phyloP scores from a whole-genome alignment of 1,140 invertebrate genomes.

The Dendrolimus kikuchii region DNA sequence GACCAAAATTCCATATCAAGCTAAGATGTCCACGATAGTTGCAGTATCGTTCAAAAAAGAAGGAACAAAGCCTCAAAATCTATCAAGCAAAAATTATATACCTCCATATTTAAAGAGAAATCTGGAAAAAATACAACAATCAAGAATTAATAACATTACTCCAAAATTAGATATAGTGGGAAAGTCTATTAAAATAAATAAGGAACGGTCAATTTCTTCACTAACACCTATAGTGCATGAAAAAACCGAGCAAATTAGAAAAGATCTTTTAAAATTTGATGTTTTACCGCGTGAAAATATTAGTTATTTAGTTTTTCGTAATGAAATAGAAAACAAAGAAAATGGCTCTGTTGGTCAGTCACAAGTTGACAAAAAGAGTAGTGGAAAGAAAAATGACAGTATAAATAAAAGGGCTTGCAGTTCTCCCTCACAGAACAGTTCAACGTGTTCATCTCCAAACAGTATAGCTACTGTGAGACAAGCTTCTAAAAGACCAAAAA shows the following conservation, averaged over 20 bases:
- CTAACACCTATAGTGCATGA: slow-evolving; percentile 7
- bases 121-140: not conserved
- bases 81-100: slow-evolving; percentile 22
- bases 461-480: slow-evolving; percentile 44
- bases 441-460: slow-evolving; percentile 44
- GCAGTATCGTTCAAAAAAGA: slow-evolving; percentile 9
- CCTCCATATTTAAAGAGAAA: slow-evolving; percentile 28
- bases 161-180: slow-evolving; percentile 12
- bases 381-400: slow-evolving; percentile 14
- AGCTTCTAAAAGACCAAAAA: slow-evolving; percentile 16
- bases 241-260: slow-evolving; percentile 18
- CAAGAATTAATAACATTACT: slow-evolving; percentile 8
- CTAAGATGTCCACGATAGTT: slow-evolving; percentile 4
- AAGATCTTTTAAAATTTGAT: slow-evolving; percentile 25
- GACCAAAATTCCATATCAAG: slow-evolving; percentile 16
- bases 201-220: slow-evolving; percentile 4
- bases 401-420: slow-evolving; percentile 21
- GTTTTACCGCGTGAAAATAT: slow-evolving; percentile 20
- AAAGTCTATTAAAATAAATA: slow-evolving; percentile 5
- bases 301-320: slow-evolving; percentile 42
- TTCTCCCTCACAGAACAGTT: slow-evolving; percentile 43
- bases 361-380: slow-evolving; percentile 12
- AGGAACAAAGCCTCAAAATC: slow-evolving; percentile 8
- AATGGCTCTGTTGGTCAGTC: slow-evolving; percentile 13
- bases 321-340: slow-evolving; percentile 35